These are phyloP conservation scores for Sprattus sprattus DNA, from an alignment of 2,113 vertebrate species.

Conservation along the genomic window DNA sequence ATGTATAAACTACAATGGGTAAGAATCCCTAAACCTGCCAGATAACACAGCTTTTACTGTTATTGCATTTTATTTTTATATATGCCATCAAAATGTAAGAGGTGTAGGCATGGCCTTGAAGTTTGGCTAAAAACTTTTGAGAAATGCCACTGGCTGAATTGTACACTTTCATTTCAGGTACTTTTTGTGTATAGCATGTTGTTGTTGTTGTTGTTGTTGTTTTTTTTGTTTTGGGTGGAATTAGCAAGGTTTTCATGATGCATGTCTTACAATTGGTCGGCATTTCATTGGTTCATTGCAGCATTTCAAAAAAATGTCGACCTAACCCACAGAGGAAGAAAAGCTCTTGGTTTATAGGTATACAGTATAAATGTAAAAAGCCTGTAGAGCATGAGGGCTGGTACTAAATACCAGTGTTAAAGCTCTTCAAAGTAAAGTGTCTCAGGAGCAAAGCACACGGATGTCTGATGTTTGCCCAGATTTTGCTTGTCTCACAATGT, in stretches of 20 bases:
- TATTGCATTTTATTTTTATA: neutral
- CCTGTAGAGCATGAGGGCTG: neutral
- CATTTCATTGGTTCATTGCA: neutral
- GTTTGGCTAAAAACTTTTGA: no score
- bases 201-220: neutral
- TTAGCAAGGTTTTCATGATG: neutral
- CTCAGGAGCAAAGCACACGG: neutral
- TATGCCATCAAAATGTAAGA: no score
- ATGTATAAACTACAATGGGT: neutral
- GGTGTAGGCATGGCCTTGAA: no score
- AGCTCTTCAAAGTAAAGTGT: neutral
- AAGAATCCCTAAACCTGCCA: neutral
- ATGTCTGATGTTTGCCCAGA: neutral
- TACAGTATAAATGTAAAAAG: no score
- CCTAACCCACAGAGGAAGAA: neutral
- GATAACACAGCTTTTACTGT: neutral
- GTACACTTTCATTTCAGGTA: neutral
- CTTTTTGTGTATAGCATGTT: neutral
- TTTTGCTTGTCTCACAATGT: neutral
- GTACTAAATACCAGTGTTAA: neutral
- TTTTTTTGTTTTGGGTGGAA: neutral
- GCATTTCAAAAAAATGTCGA: neutral
- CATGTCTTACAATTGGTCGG: neutral
- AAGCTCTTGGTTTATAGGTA: neutral
- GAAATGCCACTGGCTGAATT: neutral